Conservation (phyloP, 2,888 invertebrate species). For the Cryptocephalus primarius region DNA sequence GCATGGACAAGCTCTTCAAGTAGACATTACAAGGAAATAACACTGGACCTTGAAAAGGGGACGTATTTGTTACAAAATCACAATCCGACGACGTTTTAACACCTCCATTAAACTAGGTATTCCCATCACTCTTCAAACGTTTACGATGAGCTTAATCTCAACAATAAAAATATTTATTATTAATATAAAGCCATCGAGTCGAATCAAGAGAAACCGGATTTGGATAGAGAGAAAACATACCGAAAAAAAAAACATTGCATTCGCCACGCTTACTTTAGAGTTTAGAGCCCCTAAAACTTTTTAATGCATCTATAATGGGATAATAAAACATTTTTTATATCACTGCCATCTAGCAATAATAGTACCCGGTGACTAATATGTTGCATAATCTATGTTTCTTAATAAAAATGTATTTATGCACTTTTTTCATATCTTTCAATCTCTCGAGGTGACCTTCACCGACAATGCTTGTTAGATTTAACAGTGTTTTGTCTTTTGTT, state of each 20-base stretch:
- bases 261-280: not conserved
- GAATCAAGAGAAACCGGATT: not conserved
- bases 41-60: no score
- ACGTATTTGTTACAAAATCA: no score
- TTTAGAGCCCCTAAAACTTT: not conserved
- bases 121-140: not conserved
- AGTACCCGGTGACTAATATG: conserved; percentile 20
- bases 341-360: conserved; percentile 5
- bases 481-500: conserved; percentile 22
- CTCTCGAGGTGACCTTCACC: conserved; percentile 24
- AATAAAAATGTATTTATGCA: conserved; percentile 27
- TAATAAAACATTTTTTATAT: conserved; percentile 2
- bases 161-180: not conserved
- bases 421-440: conserved; percentile 26
- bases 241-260: not conserved
- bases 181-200: not conserved
- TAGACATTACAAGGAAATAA: no score
- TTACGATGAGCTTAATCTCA: not conserved
- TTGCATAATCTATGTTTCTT: conserved; percentile 26
- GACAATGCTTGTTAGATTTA: conserved; percentile 20
- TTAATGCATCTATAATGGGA: conserved; percentile 6
- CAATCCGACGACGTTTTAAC: not conserved
- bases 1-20: no score
- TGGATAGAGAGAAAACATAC: not conserved
- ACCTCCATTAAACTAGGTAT: not conserved